Evolutionary conservation across 2,797 vertebrate species (phyloP).

Genomic region (Channa striata): DNA sequence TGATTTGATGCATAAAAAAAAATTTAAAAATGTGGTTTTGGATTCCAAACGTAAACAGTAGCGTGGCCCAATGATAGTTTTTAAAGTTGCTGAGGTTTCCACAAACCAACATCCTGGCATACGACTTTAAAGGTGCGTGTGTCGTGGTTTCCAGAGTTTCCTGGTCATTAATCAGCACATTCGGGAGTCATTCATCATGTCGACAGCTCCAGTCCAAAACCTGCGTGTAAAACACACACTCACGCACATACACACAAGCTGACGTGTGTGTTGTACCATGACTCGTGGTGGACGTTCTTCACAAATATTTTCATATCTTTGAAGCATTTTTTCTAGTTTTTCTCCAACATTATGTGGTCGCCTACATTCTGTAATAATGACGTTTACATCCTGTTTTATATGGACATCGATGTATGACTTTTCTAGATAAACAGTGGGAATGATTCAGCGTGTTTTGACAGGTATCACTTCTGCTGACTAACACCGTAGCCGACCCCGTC

Average conservation of each 20-base stretch:
- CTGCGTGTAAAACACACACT: slow-evolving; percentile 4
- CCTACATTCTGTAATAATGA: too few relatives aligned
- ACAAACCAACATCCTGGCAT: slow-evolving; percentile 27
- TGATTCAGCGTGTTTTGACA: slow-evolving; percentile 21
- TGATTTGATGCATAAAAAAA: slow-evolving; percentile 14
- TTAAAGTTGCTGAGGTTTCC: slow-evolving; percentile 40
- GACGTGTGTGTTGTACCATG: too few relatives aligned
- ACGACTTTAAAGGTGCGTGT: slow-evolving; percentile 27
- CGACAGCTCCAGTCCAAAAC: slow-evolving; percentile 31
- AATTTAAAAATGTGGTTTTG: slow-evolving; percentile 10
- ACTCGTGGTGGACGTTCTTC: neutral
- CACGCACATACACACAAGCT: neutral
- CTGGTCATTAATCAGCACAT: slow-evolving; percentile 59
- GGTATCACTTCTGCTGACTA: slow-evolving; percentile 23
- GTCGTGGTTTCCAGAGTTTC: slow-evolving; percentile 48
- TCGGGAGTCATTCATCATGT: slow-evolving; percentile 56
- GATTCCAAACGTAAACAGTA: slow-evolving; percentile 6
- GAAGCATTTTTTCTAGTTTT: too few relatives aligned
- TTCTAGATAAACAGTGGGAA: slow-evolving; percentile 13
- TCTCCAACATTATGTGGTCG: too few relatives aligned
- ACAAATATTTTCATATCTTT: neutral
- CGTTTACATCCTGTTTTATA: neutral
- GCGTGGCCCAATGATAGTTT: slow-evolving; percentile 11
- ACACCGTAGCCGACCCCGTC: slow-evolving; percentile 27
- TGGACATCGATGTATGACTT: too few relatives aligned